Percentiles rank a stretch among this genome's conserved stretches.
Evolutionary conservation across 2,113 vertebrate species (phyloP).

Genomic region (Thamnophis sirtalis): DNA sequence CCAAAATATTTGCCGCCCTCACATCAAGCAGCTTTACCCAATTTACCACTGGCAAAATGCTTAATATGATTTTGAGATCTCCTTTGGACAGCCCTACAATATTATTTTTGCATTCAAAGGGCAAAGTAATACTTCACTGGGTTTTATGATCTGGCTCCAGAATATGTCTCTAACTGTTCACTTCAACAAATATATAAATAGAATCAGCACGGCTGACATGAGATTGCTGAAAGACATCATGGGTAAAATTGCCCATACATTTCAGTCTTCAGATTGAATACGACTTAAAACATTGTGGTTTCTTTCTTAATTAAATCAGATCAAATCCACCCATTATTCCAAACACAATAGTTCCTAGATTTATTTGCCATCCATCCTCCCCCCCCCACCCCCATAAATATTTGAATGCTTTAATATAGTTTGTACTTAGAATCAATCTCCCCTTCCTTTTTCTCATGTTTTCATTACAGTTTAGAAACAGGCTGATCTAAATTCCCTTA

Average conservation of each 20-base stretch:
- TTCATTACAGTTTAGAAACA: slow-evolving; percentile 12
- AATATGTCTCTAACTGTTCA: background rate
- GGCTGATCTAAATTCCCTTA: background rate
- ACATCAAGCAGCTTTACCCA: background rate
- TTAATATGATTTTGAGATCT: background rate
- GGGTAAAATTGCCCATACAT: background rate
- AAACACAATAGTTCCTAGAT: background rate
- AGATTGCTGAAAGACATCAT: background rate
- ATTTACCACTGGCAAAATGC: background rate
- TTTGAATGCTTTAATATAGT: background rate
- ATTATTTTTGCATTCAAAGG: background rate
- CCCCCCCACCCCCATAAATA: background rate
- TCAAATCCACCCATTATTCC: background rate
- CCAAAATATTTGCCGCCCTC: background rate
- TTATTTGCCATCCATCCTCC: background rate
- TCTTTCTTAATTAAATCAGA: background rate
- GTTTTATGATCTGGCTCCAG: background rate
- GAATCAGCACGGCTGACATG: background rate
- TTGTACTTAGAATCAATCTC: background rate
- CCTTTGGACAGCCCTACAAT: background rate
- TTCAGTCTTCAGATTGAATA: background rate
- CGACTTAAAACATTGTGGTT: background rate
- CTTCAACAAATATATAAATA: slow-evolving; percentile 3
- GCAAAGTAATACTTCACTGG: background rate
- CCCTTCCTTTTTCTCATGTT: slow-evolving; percentile 21